Evolutionary conservation across 1,140 invertebrate genomes (phyloP).

Genomic region (Manduca sexta): DNA sequence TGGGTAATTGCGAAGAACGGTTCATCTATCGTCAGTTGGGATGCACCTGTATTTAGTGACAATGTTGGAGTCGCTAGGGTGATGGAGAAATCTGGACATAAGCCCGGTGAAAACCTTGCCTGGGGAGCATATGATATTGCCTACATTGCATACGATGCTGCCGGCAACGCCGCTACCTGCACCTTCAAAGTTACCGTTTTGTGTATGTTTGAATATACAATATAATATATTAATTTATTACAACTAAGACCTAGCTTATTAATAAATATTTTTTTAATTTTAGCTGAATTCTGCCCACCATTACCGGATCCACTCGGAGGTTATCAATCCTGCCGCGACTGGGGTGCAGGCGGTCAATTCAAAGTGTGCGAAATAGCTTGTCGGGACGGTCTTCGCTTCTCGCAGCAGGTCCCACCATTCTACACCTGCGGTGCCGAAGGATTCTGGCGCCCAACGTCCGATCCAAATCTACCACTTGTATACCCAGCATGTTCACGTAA

Average conservation of each 20-base stretch:
- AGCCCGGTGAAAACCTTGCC: constrained; percentile 91
- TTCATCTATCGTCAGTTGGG: constrained; percentile 94
- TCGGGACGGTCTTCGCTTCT: constrained; percentile 89
- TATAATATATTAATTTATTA: not conserved
- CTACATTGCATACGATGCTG: constrained; percentile 93
- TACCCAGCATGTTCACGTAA: constrained; percentile 94
- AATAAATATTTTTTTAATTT: not conserved
- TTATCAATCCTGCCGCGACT: constrained; percentile 92
- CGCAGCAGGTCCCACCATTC: constrained; percentile 92
- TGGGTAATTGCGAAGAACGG: constrained; percentile 96
- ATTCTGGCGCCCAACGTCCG: constrained; percentile 92
- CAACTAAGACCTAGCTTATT: not conserved
- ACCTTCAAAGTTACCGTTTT: constrained; percentile 95
- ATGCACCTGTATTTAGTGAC: constrained; percentile 92
- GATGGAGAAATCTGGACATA: constrained; percentile 89
- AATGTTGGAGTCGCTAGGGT: constrained; percentile 87
- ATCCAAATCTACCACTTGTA: constrained; percentile 84
- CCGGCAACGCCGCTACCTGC: constrained; percentile 92
- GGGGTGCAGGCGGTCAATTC: constrained; percentile 96
- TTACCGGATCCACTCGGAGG: constrained; percentile 92
- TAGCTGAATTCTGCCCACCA: constrained; percentile 88
- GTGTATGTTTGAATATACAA: constrained; percentile 75
- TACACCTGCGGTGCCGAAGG: constrained; percentile 97
- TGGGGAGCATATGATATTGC: constrained; percentile 96
- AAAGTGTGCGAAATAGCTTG: constrained; percentile 94